Base-by-base conservation (phyloP, 2,888 invertebrate species). In the Drosophila eohydei region DNA sequence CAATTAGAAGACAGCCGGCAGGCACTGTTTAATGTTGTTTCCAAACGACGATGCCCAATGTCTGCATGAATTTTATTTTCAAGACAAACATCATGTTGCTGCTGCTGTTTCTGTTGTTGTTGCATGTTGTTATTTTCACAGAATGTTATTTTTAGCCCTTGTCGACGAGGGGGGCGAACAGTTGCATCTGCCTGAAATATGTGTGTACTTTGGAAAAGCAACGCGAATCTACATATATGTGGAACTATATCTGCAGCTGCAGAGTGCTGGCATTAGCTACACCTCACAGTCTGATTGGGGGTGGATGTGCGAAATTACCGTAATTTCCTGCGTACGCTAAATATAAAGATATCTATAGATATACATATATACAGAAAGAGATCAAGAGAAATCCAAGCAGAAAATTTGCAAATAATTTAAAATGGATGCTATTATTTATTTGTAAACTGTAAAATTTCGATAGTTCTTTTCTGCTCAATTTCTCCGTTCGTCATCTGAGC, bases 381-480 rank as follows among this genome's bases (percentile, higher is more conserved):
- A n/a, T 40, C 28, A 63, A 50, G 61, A 64, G 32, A 32, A 55
- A 30, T 30, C 11, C 16, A 40, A 1, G 14, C 43, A 36, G n/a
- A 54, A 44, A 4, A 2, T n/a, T 12, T 3, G 12, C 28, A 46
- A 7, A 8, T 66, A 32, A 21, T 66, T 66, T 83, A 77, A 81
- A 87, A 81, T 74, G 89, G 84, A 81, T 84, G 71, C 88, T 85
- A 84, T 74, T 78, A 84, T 74, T 78, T 82, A 80, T 86, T 83
- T 80, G 81, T 83, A 83, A 72, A 83, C 81, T 89, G 76, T 89
- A 87, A 80, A 88, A 84, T 83, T 85, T 89, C 59, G 77, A 66
- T 69, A 73, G 66, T 70, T 71, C 78, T 46, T 69, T 81, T 71
- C 65, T 68, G 80, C 81, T 81, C 60, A 68, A 82, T 70, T 80